These are phyloP conservation scores for Drosophila infuscata DNA, from an alignment of 2,888 invertebrate species.

Conservation along the genomic window DNA sequence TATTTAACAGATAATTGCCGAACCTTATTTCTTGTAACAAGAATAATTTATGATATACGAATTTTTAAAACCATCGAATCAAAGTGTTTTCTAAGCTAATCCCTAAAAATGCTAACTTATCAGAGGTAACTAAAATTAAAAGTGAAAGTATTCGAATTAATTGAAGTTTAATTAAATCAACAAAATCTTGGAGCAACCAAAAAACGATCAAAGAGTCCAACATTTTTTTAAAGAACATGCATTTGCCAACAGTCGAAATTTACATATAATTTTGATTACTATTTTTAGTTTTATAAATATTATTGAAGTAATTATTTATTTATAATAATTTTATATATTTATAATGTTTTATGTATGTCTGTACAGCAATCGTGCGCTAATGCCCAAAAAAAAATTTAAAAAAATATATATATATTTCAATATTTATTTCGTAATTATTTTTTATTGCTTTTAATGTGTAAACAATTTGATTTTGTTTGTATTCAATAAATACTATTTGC, in stretches of 20 bases:
- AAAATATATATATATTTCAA: constrained; percentile 3
- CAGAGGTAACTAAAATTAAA: background rate
- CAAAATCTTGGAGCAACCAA: background rate
- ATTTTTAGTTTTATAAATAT: constrained; percentile 22
- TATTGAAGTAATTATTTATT: constrained; percentile 19
- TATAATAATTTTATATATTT: constrained; percentile 19
- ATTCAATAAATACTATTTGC: constrained; percentile 32
- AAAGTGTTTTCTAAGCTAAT: background rate
- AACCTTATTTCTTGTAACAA: constrained; percentile 4
- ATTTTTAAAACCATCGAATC: background rate
- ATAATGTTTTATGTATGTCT: constrained; percentile 23
- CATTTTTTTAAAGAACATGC: background rate
- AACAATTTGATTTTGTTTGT: constrained; percentile 29
- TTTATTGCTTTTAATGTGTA: constrained; percentile 29
- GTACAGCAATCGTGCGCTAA: constrained; percentile 24
- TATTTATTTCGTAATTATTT: constrained; percentile 21
- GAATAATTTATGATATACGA: background rate
- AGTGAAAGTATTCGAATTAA: background rate
- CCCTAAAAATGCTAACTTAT: background rate
- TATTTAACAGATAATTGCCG: background rate
- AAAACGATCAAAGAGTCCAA: background rate
- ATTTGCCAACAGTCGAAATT: background rate
- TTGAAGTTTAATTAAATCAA: background rate
- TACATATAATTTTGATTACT: constrained; percentile 5
- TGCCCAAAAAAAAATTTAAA: background rate